Evolutionary conservation across 2,113 vertebrate species (phyloP).

Genomic region (Salvator merianae): DNA sequence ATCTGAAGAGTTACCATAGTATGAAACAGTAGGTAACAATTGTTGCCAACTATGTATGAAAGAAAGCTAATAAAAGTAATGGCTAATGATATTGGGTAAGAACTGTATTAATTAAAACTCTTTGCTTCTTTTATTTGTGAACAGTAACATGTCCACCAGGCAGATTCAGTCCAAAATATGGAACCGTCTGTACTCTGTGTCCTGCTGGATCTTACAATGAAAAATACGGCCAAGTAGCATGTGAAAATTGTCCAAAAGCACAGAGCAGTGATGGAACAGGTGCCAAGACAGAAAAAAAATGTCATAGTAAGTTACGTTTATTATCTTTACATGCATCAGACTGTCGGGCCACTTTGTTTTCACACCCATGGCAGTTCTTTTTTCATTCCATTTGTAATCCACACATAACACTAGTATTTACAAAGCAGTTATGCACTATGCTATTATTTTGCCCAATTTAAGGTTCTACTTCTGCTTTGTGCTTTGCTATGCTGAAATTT

Average conservation of each 20-base stretch:
- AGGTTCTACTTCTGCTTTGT: no score
- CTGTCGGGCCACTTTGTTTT: neutral
- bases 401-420: no score
- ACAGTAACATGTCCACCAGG: conserved; percentile 53
- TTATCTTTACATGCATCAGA: no score
- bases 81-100: neutral
- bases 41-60: no score
- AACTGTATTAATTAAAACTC: neutral
- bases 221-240: conserved; percentile 44
- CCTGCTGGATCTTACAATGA: conserved; percentile 49
- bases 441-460: neutral
- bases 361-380: neutral
- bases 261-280: conserved; percentile 40
- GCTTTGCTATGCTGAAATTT: neutral
- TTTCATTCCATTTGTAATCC: neutral
- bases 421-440: neutral
- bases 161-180: conserved; percentile 43
- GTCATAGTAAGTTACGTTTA: conserved; percentile 39
- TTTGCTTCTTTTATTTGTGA: neutral
- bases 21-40: no score
- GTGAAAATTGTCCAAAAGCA: conserved; percentile 41
- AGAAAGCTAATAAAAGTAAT: neutral
- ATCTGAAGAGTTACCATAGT: no score
- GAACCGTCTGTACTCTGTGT: conserved; percentile 35
- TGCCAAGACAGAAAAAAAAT: conserved; percentile 23